Base-by-base conservation (phyloP, 2,113 vertebrate genomes). In the Solenodon paradoxus region DNA sequence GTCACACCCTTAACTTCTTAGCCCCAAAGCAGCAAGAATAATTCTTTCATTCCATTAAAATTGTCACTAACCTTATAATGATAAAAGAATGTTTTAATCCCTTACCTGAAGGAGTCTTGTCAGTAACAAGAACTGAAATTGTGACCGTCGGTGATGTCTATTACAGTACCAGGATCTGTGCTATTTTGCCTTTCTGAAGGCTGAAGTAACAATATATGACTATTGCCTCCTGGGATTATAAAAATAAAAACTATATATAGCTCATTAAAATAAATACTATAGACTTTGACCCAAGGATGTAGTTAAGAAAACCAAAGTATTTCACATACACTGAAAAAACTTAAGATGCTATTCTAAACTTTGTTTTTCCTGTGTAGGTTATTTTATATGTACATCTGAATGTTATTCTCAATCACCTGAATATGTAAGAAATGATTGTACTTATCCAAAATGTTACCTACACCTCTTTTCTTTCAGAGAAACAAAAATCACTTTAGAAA, bases 81-180 rank as follows among this genome's bases (percentile, higher is more conserved):
- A 88, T 82, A 74, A 69, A 96, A 78, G 28, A 88, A 30, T 55
- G 57, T 75, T 97, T 92, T 90, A 72, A 64, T 85, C 72, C 88
- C 95, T 95, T 97, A 97, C 96, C 97, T 89, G 95, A 59, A 86
- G 80, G 45, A 74, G 92, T 64, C 81, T 96, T 90, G 81, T 95
- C 96, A 92, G 68, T 80, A 81, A 90, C 47, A 95, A 78, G 71
- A 83, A 47, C n/a, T 82, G 89, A 63, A 78, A 92, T 30, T 40
- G 45, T 57, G 28, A 61, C 63, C 86, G 77, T 19, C 78, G n/a
- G 3, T 74, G 90, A n/a, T 95, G 84, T 78, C 81, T 82, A 7
- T 96, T 40, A 94, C 16, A 81, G 78, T 45, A 40, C 92, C 42
- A 78, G 38, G 55, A 40, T 90, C 96, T 97, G 94, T 32, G 32